Evolutionary conservation across 2,888 invertebrate genomes (phyloP).

Genomic region (Callyntrura guangdongensis): DNA sequence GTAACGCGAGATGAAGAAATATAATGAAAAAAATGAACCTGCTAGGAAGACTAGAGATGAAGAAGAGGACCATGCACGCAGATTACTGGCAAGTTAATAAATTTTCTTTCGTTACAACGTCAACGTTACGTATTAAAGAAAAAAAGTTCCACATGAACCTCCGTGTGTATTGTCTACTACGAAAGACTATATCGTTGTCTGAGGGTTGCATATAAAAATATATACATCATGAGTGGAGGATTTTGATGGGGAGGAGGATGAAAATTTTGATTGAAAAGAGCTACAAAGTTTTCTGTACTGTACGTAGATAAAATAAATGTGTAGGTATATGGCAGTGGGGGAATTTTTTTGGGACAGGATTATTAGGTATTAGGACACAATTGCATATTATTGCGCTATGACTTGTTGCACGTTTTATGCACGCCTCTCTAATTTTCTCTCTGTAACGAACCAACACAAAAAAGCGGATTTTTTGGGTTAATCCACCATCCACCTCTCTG

Average conservation of each 20-base stretch:
- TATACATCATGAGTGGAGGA: slow-evolving; percentile 27
- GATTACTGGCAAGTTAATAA: neutral
- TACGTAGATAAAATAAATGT: neutral
- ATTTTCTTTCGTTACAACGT: slow-evolving; percentile 2
- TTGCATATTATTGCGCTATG: neutral
- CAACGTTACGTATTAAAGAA: slow-evolving; percentile 6
- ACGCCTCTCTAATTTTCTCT: slow-evolving; percentile 52
- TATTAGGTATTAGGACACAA: slow-evolving; percentile 26
- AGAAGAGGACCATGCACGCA: slow-evolving; percentile 23
- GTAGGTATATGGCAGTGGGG: neutral
- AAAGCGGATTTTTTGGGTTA: neutral
- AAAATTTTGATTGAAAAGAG: slow-evolving; percentile 30
- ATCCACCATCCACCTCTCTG: neutral
- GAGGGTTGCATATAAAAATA: neutral
- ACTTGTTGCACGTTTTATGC: slow-evolving; percentile 32
- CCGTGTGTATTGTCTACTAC: neutral
- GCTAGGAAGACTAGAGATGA: slow-evolving; percentile 2
- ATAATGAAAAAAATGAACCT: slow-evolving; percentile 43
- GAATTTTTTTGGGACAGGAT: neutral
- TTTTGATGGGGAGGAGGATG: slow-evolving; percentile 19
- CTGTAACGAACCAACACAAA: neutral
- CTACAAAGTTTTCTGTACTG: neutral
- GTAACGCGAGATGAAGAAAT: slow-evolving; percentile 4
- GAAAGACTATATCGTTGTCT: neutral
- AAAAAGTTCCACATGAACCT: neutral